Conservation (phyloP, 2,113 vertebrate genomes). For the Rhombomys opimus region DNA sequence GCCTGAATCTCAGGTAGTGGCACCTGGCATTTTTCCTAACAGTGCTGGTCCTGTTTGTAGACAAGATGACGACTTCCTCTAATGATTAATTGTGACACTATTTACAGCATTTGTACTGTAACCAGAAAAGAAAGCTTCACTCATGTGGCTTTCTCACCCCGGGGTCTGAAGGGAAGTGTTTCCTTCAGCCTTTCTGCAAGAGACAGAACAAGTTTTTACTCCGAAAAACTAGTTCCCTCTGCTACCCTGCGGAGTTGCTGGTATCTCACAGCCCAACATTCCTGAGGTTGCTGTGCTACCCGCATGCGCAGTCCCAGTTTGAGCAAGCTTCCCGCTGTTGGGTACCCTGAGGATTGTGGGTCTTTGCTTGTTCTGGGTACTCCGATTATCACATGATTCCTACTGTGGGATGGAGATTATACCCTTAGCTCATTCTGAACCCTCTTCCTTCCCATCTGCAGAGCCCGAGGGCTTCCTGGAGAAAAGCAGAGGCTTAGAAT, state of each 20-base stretch:
- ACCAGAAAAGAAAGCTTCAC: constrained; percentile 2
- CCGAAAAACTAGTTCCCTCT: background rate
- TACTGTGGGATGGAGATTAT: background rate
- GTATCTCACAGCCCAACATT: constrained; percentile 38
- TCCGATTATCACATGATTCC: background rate
- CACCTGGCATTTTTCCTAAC: background rate
- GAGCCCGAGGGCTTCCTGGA: background rate
- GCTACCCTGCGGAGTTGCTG: background rate
- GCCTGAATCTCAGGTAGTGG: background rate
- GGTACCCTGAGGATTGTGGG: background rate
- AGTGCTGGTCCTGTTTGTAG: background rate
- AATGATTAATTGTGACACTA: background rate
- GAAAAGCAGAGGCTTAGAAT: background rate
- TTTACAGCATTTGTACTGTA: background rate
- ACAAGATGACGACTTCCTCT: background rate
- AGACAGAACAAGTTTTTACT: background rate
- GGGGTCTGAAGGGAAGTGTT: background rate
- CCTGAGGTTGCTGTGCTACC: background rate
- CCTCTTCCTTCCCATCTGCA: too few species aligned
- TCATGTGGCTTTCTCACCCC: background rate
- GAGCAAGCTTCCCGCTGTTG: background rate
- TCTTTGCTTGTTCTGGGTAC: background rate
- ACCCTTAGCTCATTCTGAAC: background rate
- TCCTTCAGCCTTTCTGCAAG: constrained; percentile 11
- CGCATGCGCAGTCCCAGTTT: too few species aligned